Evolutionary conservation across 1,140 invertebrate genomes (phyloP), one percentile per base, ranked within the genome.

Genomic region (Anthonomus grandis): DNA sequence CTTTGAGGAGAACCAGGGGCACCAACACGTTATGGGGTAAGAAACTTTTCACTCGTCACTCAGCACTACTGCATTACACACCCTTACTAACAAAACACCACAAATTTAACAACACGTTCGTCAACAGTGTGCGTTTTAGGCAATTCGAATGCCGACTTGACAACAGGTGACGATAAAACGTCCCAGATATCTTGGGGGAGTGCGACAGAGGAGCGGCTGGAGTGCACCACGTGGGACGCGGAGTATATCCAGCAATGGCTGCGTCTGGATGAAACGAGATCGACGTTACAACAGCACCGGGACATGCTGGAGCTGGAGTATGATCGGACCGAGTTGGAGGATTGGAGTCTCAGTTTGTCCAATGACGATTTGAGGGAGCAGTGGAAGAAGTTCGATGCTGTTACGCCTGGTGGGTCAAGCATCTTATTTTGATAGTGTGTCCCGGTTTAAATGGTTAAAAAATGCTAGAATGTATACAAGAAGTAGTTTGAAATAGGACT

Each of bases 201-300:
- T 56, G 76, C 74, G 18, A 67, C 74, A 10, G 79, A 82, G 61
- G 78, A 79, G 46, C 68, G 75, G 56, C 73, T 76, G 24, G 83
- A 82, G 48, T 81, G 79, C 22, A 81, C 83, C 4, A 81, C 81
- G 41, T 87, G 83, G 75, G 85, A 89, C 63, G 79, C 83, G 3
- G 85, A 87, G 67, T 88, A 86, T 60, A 83, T 88, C 23, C 85
- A 87, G 68, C 84, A 86, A 60, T 88, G 86, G 86, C 70, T 88
- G 23, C 77, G 83, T 66, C 70, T 87, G 60, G 86, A 87, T 66
- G 85, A 87, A 56, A 82, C 84, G 0, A 74, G 83, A 61, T 83
- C 82, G 52, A 79, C 81, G 1, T 62, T 83, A 19, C 80, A 82
- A 60, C 81, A 86, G 59, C 83, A 86, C 63, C 75, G 83, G 58